Base-by-base conservation (phyloP, 2,797 vertebrate genomes). In the Pterois miles region DNA sequence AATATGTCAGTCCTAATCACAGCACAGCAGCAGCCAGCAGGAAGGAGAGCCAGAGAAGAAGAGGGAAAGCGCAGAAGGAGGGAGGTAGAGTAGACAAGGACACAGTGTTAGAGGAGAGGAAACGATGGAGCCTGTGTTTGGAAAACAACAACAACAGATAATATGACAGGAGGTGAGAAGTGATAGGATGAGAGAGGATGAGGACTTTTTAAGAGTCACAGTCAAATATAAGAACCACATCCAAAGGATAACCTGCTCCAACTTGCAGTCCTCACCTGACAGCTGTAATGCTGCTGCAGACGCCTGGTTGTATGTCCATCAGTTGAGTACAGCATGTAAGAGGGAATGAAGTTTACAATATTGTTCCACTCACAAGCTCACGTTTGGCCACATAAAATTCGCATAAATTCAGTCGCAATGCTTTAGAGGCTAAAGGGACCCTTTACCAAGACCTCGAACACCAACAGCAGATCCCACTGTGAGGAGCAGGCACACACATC, bases 1-100 rank as follows among this genome's bases (percentile, higher is more conserved):
- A 65, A 23, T 22, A 36, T 48, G 77, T 73, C 82, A 73, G 13
- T 76, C 73, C 54, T 70, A 54, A 80, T 84, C 69, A 80, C 64
- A 65, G 58, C 25, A 65, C 50, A 57, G 50, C 52, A 68, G 46
- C 58, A 54, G 64, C 68, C 69, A 69, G 34, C 7, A 20, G 82
- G 68, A 76, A 68, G 73, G 69, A 60, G 48, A 27, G 38, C 3
- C n/a, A 25, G 13, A 52, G 65, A 70, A 50, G 12, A 20, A 20
- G 36, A 38, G 43, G 52, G 18, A 34, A 9, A 20, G 27, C 8
- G 18, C 6, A 18, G 43, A 1, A 31, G 46, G 50, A 22, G 57
- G 46, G 54, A 38, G 29, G 27, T 29, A 33, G 43, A 59, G 53
- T 3, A 65, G 36, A 22, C 18, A 16, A 33, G 34, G 20, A 22